Evolutionary conservation across 2,113 vertebrate species (phyloP).

Genomic region (Halcyon senegalensis): DNA sequence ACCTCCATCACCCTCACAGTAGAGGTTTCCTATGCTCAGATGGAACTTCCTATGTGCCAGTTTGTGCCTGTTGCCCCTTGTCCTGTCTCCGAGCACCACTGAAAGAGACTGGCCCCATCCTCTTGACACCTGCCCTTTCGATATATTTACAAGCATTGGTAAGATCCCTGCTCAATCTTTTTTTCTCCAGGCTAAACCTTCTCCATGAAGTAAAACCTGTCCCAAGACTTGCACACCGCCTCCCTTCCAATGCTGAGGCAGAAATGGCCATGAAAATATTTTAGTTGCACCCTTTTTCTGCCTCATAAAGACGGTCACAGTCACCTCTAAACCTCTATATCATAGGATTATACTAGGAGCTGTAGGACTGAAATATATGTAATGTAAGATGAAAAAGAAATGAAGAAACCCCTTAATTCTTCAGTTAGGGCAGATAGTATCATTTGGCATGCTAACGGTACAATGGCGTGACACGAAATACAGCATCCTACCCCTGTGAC

Average conservation of each 20-base stretch:
- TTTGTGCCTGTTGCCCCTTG: not conserved
- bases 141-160: not conserved
- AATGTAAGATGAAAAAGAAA: not conserved
- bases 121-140: not conserved
- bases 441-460: not conserved
- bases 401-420: not conserved
- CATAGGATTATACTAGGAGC: not conserved
- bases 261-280: not conserved
- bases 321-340: not conserved
- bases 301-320: not conserved
- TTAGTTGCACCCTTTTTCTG: not conserved
- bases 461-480: fast-evolving
- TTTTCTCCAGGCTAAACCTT: not conserved
- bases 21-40: not conserved
- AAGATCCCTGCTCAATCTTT: not conserved
- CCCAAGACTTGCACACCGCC: not conserved
- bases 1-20: not conserved
- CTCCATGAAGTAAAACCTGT: not conserved
- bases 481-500: not conserved
- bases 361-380: not conserved
- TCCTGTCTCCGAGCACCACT: not conserved
- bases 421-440: not conserved
- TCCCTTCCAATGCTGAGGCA: not conserved
- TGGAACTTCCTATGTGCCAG: not conserved
- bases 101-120: not conserved